Percentiles rank a stretch among this genome's conserved stretches.
These are phyloP conservation scores for Drosophila subpulchrella DNA, from an alignment of 1,140 invertebrate genomes.

Conservation along the genomic window DNA sequence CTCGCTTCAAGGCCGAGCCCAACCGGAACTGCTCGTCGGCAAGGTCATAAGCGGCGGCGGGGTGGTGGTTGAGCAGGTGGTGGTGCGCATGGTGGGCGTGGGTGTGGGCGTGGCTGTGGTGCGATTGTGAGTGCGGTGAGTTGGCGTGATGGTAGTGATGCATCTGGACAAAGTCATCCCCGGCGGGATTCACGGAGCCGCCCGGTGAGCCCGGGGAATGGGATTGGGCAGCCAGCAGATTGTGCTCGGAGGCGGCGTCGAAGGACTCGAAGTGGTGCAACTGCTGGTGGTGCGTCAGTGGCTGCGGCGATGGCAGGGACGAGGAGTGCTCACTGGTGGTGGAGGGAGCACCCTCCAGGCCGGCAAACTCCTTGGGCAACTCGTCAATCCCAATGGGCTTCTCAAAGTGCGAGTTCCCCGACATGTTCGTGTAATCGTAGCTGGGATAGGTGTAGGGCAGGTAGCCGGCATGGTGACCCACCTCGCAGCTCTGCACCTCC, in stretches of 20 bases:
- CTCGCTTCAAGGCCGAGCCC: slow-evolving; percentile 75
- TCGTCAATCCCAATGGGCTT: slow-evolving; percentile 78
- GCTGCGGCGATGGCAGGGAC: slow-evolving; percentile 59
- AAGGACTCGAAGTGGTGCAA: slow-evolving; percentile 75
- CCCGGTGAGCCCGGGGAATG: slow-evolving; percentile 70
- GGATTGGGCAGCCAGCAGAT: slow-evolving; percentile 65
- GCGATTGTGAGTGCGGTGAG: slow-evolving; percentile 41
- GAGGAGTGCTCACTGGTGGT: slow-evolving; percentile 78
- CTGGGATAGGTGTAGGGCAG: slow-evolving; percentile 76
- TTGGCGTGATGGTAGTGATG: slow-evolving; percentile 64
- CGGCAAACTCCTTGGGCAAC: slow-evolving; percentile 64
- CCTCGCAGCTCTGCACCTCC: slow-evolving; percentile 57
- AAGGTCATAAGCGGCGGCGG: slow-evolving; percentile 23
- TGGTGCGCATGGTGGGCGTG: slow-evolving; percentile 16
- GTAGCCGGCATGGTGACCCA: slow-evolving; percentile 70
- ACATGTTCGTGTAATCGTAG: slow-evolving; percentile 84
- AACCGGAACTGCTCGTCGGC: slow-evolving; percentile 73
- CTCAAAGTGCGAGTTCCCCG: slow-evolving; percentile 75
- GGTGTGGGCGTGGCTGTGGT: slow-evolving; percentile 36
- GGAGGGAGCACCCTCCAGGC: slow-evolving; percentile 40
- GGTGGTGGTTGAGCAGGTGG: slow-evolving; percentile 11
- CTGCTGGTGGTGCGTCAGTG: slow-evolving; percentile 39
- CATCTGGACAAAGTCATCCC: slow-evolving; percentile 66
- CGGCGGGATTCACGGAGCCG: slow-evolving; percentile 69
- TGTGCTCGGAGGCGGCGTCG: slow-evolving; percentile 77